Conservation (phyloP, 2,888 invertebrate species). For the Cataglyphis livida region DNA sequence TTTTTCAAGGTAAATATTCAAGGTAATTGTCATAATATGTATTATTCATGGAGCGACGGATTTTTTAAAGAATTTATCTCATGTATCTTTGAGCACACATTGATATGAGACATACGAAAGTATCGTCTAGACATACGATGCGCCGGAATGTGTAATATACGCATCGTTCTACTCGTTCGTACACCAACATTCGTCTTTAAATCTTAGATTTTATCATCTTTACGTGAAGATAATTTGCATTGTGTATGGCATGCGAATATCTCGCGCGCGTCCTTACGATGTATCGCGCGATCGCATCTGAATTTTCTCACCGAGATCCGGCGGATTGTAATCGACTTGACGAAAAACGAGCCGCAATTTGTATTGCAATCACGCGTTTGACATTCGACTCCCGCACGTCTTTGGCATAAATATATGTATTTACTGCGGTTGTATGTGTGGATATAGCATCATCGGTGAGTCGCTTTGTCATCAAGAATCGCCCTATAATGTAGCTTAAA, state of each 20-base stretch:
- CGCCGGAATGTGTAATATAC: constrained; percentile 14
- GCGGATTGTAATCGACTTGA: not conserved
- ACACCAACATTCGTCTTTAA: constrained; percentile 22
- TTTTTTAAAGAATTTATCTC: not conserved
- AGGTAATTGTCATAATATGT: not conserved
- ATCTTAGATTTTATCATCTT: constrained; percentile 33
- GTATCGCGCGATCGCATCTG: constrained; percentile 17
- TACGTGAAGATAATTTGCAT: constrained; percentile 13
- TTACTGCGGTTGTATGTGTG: not conserved
- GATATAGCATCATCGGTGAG: not conserved
- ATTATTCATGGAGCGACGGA: not conserved
- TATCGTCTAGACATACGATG: constrained; percentile 4
- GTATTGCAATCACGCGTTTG: constrained; percentile 17
- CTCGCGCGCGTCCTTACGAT: not conserved
- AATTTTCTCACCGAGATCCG: constrained; percentile 36
- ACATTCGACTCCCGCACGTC: constrained; percentile 49
- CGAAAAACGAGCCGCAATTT: constrained; percentile 55
- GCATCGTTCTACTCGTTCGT: not conserved
- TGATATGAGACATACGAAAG: constrained; percentile 22
- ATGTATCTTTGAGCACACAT: not conserved
- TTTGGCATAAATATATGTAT: constrained; percentile 10
- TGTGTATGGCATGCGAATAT: constrained; percentile 8
- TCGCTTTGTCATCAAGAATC: not conserved
- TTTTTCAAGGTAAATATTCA: not conserved
- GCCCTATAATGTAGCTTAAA: not conserved